Conservation (phyloP, 2,888 invertebrate species). For the Deilephila porcellus region DNA sequence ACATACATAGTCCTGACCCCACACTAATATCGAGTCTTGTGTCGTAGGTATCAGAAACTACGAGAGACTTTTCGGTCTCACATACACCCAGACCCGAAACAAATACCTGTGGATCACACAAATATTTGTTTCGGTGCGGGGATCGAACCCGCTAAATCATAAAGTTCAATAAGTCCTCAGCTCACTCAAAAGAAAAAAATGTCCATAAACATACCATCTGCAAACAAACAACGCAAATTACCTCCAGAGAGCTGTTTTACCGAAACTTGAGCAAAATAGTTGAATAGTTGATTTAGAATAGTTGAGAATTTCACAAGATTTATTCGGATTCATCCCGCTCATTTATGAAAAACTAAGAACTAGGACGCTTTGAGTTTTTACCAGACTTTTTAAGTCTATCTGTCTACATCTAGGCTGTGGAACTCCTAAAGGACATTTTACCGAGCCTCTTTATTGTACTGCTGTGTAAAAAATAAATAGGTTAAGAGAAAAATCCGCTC, state of each 20-base stretch:
- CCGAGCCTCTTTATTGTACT: constrained; percentile 16
- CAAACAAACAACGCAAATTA: constrained; percentile 19
- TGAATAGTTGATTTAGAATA: too few relatives aligned
- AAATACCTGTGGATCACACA: too few relatives aligned
- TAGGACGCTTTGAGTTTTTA: constrained; percentile 12
- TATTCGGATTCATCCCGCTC: constrained; percentile 7
- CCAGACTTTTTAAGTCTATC: constrained; percentile 10
- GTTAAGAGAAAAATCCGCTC: background rate
- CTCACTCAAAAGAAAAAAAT: background rate
- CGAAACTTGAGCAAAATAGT: constrained; percentile 16
- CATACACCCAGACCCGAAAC: too few relatives aligned
- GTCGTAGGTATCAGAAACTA: too few relatives aligned
- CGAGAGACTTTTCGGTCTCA: too few relatives aligned
- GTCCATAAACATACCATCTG: background rate
- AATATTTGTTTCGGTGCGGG: too few relatives aligned
- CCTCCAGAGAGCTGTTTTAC: background rate
- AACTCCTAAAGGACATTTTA: constrained; percentile 19
- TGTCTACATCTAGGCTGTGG: background rate
- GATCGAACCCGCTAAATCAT: too few relatives aligned
- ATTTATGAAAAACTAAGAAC: constrained; percentile 19
- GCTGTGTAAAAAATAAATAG: constrained; percentile 20
- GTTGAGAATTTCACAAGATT: constrained; percentile 15
- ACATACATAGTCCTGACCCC: too few relatives aligned
- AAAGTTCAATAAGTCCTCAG: background rate
- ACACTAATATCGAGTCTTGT: too few relatives aligned